These are phyloP conservation scores for Oxystoma pomonae DNA, from an alignment of 2,888 invertebrate genomes.

Conservation along the genomic window DNA sequence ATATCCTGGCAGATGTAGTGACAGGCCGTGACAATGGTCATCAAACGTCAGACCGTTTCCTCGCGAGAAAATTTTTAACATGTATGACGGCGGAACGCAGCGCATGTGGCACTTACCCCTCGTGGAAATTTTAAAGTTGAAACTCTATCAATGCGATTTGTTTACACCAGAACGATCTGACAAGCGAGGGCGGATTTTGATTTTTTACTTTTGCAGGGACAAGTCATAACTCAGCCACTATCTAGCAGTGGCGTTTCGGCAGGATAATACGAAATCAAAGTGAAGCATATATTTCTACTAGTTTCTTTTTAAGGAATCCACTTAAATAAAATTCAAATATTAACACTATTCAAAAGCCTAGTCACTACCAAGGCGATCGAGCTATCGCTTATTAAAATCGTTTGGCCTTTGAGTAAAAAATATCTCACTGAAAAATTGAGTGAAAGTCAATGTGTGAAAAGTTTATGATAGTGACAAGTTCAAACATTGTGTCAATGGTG, in stretches of 20 bases:
- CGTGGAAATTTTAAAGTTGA: slow-evolving; percentile 45
- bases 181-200: slow-evolving; percentile 46
- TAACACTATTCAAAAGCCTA: too few relatives aligned
- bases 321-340: too few relatives aligned
- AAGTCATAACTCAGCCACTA: neutral
- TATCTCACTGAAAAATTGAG: too few relatives aligned
- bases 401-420: too few relatives aligned
- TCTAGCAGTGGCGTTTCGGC: neutral
- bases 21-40: slow-evolving; percentile 43
- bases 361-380: too few relatives aligned
- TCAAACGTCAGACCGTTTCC: slow-evolving; percentile 42
- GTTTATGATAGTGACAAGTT: too few relatives aligned
- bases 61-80: slow-evolving; percentile 43
- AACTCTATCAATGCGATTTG: slow-evolving; percentile 48
- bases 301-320: too few relatives aligned
- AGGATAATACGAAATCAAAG: too few relatives aligned
- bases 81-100: slow-evolving; percentile 24
- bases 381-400: too few relatives aligned
- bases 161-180: slow-evolving; percentile 46
- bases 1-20: slow-evolving; percentile 48
- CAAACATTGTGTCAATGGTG: too few relatives aligned
- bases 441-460: too few relatives aligned
- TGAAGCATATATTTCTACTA: too few relatives aligned
- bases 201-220: slow-evolving; percentile 28
- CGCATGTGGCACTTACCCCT: slow-evolving; percentile 32